Base-by-base conservation (phyloP, 2,797 vertebrate species). In the Sebastes kiyomatsui region DNA sequence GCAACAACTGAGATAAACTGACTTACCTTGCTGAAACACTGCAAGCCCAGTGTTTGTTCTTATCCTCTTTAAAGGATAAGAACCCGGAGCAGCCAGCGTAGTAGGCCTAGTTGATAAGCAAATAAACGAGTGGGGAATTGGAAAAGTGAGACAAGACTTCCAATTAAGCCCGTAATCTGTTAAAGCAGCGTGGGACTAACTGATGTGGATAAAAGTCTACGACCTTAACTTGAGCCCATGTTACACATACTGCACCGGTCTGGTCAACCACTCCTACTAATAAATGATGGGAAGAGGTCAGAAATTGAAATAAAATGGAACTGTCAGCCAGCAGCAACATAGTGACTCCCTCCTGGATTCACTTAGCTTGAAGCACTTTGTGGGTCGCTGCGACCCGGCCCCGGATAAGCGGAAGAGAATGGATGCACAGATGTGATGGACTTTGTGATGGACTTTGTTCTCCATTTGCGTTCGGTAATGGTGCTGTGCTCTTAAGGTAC, bases 141-240 rank as follows among this genome's bases (percentile, higher is more conserved):
- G 18, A 67, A 71, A 79, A 67, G 27, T 4, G n/a, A 77, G 74
- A 75, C 58, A 72, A 70, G 75, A 68, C 65, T 79, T 84, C 62
- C n/a, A 75, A 84, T 80, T 83, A 81, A 78, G 72, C 70, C 27
- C 10, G 7, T 10, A 52, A 68, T 82, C 77, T 84, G 64, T 76
- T 42, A 69, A 74, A 80, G 32, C 78, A 67, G 67, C 52, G 3
- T 7, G 69, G 79, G 64, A 69, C 66, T 55, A 49, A 77, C 28
- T 68, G n/a, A 38, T 22, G 60, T 23, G 35, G 35, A 76, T 76
- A 30, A 78, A 75, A 75, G 59, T 68, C 49, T 18, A n/a, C 6
- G 30, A 86, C 66, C 67, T 67, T 64, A 65, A 62, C 54, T 67
- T 71, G 46, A 76, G 30, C 66, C 7, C 16, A 14, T 20, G 18